These are phyloP conservation scores for Chrysogorgia sp. DNA, from an alignment of 92 coral and sea anemone species.

Conservation along the genomic window DNA sequence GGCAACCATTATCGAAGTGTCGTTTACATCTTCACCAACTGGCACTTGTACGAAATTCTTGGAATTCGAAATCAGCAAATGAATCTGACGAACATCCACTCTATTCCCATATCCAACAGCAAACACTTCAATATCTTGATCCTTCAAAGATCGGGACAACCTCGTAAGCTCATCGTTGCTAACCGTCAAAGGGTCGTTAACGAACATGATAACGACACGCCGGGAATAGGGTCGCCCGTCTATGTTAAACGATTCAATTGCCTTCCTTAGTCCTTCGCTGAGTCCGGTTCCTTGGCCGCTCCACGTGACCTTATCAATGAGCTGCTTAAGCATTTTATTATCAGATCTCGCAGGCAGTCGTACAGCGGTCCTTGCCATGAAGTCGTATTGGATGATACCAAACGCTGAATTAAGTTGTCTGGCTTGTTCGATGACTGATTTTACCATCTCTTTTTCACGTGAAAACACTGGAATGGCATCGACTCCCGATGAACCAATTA, in stretches of 20 bases:
- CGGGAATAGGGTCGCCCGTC: slow-evolving; percentile 31
- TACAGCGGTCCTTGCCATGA: not conserved
- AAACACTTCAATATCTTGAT: slow-evolving; percentile 5
- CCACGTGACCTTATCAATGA: slow-evolving; percentile 69
- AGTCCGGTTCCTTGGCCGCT: slow-evolving; percentile 82
- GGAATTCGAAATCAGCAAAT: not conserved
- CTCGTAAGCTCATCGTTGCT: not conserved
- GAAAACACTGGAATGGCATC: slow-evolving; percentile 20
- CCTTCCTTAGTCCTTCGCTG: slow-evolving; percentile 75
- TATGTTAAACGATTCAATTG: slow-evolving; percentile 57
- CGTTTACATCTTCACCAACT: slow-evolving; percentile 8
- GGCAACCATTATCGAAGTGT: slow-evolving; percentile 6
- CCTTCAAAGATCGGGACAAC: not conserved
- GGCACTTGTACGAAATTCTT: not conserved
- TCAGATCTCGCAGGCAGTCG: slow-evolving; percentile 1
- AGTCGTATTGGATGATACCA: slow-evolving; percentile 27
- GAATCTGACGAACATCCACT: slow-evolving; percentile 1
- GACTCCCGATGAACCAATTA: slow-evolving; percentile 25
- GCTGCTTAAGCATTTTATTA: slow-evolving; percentile 10
- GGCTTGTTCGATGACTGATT: slow-evolving; percentile 21
- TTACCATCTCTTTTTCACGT: slow-evolving; percentile 19
- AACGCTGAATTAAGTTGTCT: slow-evolving; percentile 23
- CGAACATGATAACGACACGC: slow-evolving; percentile 23
- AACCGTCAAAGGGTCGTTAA: not conserved
- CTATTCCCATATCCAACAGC: slow-evolving; percentile 20